A percentile compares a stretch with the other conserved stretches of the same genome.
Conservation (phyloP, 2,113 vertebrate genomes). For the Muscicapa adusta region DNA sequence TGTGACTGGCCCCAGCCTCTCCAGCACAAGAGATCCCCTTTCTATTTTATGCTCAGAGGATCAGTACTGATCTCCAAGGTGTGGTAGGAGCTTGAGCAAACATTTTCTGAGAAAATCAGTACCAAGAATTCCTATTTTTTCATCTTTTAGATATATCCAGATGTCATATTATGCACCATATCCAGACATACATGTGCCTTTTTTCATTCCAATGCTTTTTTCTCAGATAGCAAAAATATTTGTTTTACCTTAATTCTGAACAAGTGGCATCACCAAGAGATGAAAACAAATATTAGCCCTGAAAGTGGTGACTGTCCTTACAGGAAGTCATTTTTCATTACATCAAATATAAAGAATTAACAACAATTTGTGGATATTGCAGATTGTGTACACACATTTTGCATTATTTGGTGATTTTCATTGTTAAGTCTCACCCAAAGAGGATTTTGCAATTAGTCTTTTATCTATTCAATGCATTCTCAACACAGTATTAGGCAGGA, state of each 20-base stretch:
- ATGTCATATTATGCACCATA: neutral
- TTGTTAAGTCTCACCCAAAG: conserved; percentile 29
- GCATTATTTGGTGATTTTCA: conserved; percentile 8
- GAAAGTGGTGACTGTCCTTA: neutral
- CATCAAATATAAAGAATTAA: neutral
- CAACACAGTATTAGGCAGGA: neutral
- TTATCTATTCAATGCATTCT: conserved; percentile 12
- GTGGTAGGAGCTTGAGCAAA: neutral
- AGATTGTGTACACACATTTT: neutral
- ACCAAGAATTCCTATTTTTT: neutral
- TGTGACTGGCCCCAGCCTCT: neutral
- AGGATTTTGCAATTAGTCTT: conserved; percentile 23
- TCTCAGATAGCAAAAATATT: neutral
- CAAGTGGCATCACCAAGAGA: neutral
- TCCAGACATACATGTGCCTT: fast-evolving
- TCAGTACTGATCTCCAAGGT: neutral
- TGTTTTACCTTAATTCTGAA: neutral
- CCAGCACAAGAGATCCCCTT: neutral
- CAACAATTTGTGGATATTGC: neutral
- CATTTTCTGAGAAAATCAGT: neutral
- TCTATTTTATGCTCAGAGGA: neutral
- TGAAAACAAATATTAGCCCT: neutral
- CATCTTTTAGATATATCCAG: neutral
- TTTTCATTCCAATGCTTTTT: neutral
- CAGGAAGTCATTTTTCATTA: neutral